Evolutionary conservation across 2,888 invertebrate genomes (phyloP).

Genomic region (Dolichomitus sp.): DNA sequence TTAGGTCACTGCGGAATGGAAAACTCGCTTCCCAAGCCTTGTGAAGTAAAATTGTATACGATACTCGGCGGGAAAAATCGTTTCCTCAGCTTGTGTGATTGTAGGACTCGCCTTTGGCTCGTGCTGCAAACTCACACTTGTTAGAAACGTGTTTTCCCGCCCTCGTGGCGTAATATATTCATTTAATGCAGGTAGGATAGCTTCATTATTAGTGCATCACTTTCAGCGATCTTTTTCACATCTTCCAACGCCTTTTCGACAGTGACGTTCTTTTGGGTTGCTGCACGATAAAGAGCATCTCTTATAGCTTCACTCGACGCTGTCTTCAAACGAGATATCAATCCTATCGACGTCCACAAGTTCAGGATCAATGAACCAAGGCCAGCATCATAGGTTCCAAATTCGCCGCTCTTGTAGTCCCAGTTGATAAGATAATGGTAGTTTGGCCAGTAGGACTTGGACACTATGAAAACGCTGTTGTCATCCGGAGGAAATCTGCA

Average conservation of each 20-base stretch:
- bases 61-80: too few species aligned
- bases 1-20: too few species aligned
- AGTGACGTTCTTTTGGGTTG: constrained; percentile 76
- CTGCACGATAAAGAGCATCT: constrained; percentile 89
- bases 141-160: too few species aligned
- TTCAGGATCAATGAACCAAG: constrained; percentile 91
- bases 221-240: constrained; percentile 72
- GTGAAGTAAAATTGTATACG: too few species aligned
- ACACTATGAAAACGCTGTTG: constrained; percentile 91
- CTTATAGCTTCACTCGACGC: constrained; percentile 89
- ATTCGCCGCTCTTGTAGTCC: constrained; percentile 95
- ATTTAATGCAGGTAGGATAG: constrained; percentile 74
- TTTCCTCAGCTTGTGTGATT: too few species aligned
- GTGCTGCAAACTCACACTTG: too few species aligned
- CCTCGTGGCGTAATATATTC: too few species aligned
- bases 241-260: constrained; percentile 77
- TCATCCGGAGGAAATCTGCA: constrained; percentile 90
- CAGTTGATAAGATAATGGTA: constrained; percentile 93
- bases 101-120: too few species aligned
- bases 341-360: constrained; percentile 90
- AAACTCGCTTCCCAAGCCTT: too few species aligned
- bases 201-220: constrained; percentile 71
- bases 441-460: constrained; percentile 93
- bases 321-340: constrained; percentile 89
- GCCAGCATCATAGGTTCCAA: constrained; percentile 91